Conservation (phyloP, 2,797 vertebrate genomes). For the Enteromius viviparus region DNA sequence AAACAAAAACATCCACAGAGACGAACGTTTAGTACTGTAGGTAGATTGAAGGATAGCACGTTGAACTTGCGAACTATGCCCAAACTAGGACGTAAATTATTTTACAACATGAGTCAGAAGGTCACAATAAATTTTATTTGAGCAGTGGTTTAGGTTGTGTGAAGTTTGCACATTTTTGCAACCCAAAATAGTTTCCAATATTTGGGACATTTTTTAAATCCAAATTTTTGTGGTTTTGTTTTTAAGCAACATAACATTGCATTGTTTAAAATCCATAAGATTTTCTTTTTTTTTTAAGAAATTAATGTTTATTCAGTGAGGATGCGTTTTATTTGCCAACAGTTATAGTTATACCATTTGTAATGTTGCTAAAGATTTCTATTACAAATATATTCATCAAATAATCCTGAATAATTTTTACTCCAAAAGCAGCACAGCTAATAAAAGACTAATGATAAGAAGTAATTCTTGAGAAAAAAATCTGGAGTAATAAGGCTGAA, state of each 20-base stretch:
- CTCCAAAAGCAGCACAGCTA: background rate
- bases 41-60: background rate
- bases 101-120: background rate
- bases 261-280: background rate
- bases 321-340: background rate
- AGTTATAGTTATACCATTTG: background rate
- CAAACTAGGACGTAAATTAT: background rate
- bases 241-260: background rate
- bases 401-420: background rate
- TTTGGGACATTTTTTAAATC: background rate
- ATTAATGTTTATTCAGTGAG: background rate
- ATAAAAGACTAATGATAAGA: background rate
- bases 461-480: background rate
- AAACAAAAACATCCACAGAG: conserved; percentile 68
- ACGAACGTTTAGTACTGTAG: conserved; percentile 63
- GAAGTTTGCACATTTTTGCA: background rate
- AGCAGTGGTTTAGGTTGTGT: background rate
- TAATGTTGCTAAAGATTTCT: background rate
- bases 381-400: background rate
- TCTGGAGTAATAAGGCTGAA: background rate
- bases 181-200: background rate
- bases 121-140: background rate
- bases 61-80: background rate
- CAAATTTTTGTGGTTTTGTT: background rate
- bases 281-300: background rate